Evolutionary conservation across 1,140 invertebrate genomes (phyloP), one percentile per base, ranked within the genome.

Genomic region (Teleopsis dalmanni): DNA sequence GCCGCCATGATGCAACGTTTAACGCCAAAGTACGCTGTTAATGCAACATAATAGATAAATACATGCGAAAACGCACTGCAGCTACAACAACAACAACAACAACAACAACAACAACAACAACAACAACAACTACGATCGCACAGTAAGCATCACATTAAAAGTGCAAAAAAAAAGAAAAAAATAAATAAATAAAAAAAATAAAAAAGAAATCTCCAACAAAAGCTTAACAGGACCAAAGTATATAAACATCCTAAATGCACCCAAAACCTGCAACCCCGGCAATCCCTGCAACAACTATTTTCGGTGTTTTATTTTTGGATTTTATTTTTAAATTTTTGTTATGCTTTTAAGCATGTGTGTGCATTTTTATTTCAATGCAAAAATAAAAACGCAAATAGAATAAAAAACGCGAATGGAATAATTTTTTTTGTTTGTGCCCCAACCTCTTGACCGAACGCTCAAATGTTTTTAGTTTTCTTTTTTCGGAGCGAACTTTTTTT

Each of bases 11-110:
- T 35, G 2, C 21, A 7, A 4, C 18, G 37, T 37, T 38, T 47
- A 21, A 47, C 31, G 46, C 34, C 46, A 23, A 44, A 37, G 26
- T 31, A 31, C 27, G 23, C 19, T 38, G 25, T 22, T 34, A 42
- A 42, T 38, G 25, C 18, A 48, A 42, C 33, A 50, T 26, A 43
- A 50, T 45, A 44, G 42, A 45, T 50, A 50, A 50, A 33, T 50
- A 43, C 31, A 33, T 41, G 47, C 47, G 42, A 45, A 50, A 35
- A 50, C 36, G 42, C 27, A 33, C 25, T 31, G n/a, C 21, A 18
- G 10, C 25, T 29, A 19, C 37, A 48, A 33, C 10, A 31, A 38
- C 16, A 27, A 37, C n/a, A 35, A 4, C 8, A 21, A 21, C 14
- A 7, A 14, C 3, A 35, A 35, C 22, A 47, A 47, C 9, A 21